These are phyloP conservation scores for Papilio polytes DNA, from an alignment of 1,140 invertebrate genomes.

Conservation along the genomic window DNA sequence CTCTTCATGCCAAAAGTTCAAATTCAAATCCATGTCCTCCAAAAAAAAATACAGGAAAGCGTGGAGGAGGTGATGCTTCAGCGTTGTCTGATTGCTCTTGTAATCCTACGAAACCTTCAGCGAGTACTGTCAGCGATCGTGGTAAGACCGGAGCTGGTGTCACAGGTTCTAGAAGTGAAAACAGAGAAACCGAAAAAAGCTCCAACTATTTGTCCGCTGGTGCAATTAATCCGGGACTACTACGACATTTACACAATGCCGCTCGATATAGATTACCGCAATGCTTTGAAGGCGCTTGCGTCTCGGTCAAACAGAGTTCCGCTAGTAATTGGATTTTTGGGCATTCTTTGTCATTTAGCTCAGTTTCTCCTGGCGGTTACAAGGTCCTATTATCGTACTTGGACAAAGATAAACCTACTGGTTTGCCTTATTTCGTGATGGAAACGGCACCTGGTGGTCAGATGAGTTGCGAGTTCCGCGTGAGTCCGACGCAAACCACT, in stretches of 20 bases:
- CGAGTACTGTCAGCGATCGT: constrained; percentile 60
- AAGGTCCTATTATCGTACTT: constrained; percentile 72
- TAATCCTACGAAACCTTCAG: constrained; percentile 45
- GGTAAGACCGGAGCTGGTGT: constrained; percentile 76
- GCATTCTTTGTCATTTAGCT: constrained; percentile 73
- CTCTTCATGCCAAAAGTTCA: constrained; percentile 62
- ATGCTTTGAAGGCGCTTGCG: constrained; percentile 73
- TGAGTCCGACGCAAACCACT: constrained; percentile 63
- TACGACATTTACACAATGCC: constrained; percentile 74
- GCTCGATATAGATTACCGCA: constrained; percentile 72
- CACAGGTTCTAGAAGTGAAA: constrained; percentile 67
- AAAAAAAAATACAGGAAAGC: constrained; percentile 50
- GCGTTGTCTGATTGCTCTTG: constrained; percentile 50
- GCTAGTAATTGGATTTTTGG: constrained; percentile 73
- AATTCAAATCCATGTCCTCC: constrained; percentile 61
- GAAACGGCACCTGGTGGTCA: constrained; percentile 77
- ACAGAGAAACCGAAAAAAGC: constrained; percentile 54
- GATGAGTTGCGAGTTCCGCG: constrained; percentile 74
- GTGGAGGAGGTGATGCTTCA: constrained; percentile 58
- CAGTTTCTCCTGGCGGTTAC: constrained; percentile 76
- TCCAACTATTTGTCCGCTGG: constrained; percentile 55
- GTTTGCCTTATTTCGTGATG: constrained; percentile 75
- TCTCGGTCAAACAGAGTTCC: constrained; percentile 67
- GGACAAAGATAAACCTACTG: constrained; percentile 60
- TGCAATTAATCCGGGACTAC: constrained; percentile 66